Percentiles rank a stretch among this genome's conserved stretches.
Conservation (phyloP, 2,888 invertebrate species). For the Helleia helle region DNA sequence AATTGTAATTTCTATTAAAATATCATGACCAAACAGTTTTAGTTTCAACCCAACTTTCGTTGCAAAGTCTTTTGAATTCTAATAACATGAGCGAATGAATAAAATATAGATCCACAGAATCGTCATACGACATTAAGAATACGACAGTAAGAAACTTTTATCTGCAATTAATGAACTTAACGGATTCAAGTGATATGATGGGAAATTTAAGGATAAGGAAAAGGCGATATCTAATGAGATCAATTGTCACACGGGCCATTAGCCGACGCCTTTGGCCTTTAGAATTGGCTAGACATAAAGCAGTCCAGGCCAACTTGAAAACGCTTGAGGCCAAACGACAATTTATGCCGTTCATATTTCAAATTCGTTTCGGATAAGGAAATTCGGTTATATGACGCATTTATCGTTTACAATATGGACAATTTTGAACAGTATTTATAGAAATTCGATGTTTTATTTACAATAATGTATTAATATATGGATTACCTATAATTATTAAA, state of each 20-base stretch:
- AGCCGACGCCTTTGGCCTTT: not conserved
- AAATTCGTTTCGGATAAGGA: slow-evolving; percentile 3
- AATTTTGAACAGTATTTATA: not conserved
- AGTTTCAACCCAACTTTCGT: too few relatives aligned
- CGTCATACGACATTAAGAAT: too few relatives aligned
- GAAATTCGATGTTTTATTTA: too few relatives aligned
- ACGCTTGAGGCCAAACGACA: slow-evolving; percentile 3
- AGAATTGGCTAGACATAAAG: too few relatives aligned
- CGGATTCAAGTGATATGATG: not conserved
- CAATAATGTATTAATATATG: too few relatives aligned
- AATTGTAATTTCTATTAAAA: too few relatives aligned
- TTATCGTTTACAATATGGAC: slow-evolving; percentile 1
- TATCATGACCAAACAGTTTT: too few relatives aligned
- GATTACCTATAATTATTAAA: too few relatives aligned
- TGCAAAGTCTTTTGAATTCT: too few relatives aligned
- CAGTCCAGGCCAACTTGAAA: not conserved
- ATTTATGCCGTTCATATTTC: slow-evolving; percentile 7
- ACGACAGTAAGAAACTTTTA: not conserved
- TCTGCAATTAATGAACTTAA: not conserved
- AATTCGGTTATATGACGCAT: slow-evolving; percentile 1
- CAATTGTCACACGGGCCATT: not conserved
- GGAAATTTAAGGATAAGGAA: not conserved
- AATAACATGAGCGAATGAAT: too few relatives aligned
- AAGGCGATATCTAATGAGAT: not conserved
- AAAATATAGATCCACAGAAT: too few relatives aligned